A percentile compares a stretch with the other conserved stretches of the same genome.
These are phyloP conservation scores for Paedocypris micromegethes DNA, from an alignment of 2,797 vertebrate species.

Conservation along the genomic window DNA sequence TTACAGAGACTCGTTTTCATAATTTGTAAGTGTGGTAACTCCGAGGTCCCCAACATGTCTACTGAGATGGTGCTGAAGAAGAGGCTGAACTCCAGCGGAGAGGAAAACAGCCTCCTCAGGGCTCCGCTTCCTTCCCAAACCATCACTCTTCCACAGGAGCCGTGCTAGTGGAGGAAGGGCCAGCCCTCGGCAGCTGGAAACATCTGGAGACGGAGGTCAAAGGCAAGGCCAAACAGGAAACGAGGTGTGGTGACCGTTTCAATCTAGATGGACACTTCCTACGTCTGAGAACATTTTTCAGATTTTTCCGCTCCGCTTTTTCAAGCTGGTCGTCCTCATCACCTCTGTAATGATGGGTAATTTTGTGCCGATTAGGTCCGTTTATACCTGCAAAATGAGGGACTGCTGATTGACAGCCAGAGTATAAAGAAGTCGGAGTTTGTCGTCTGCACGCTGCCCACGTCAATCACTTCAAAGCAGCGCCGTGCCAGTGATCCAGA, in stretches of 20 bases:
- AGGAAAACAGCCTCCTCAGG: conserved; percentile 59
- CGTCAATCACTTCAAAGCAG: conserved; percentile 74
- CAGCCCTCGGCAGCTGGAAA: conserved; percentile 76
- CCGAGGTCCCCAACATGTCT: conserved; percentile 72
- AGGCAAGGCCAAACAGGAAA: conserved; percentile 21
- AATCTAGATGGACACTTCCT: not conserved
- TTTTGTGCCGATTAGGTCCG: too few relatives aligned
- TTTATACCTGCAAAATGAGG: conserved; percentile 71
- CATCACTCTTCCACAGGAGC: conserved; percentile 72
- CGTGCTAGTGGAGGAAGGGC: conserved; percentile 77
- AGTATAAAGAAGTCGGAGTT: conserved; percentile 76
- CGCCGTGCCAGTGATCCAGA: conserved; percentile 73
- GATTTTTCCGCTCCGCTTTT: not conserved
- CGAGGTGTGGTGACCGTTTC: not conserved
- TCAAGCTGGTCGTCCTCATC: too few relatives aligned
- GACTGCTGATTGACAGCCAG: conserved; percentile 75
- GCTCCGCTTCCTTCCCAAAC: conserved; percentile 67
- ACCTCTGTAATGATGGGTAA: too few relatives aligned
- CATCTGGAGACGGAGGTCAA: conserved; percentile 60
- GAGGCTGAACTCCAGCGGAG: conserved; percentile 68
- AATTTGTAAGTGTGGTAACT: conserved; percentile 7
- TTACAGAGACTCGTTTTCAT: not conserved
- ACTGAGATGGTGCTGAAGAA: conserved; percentile 70
- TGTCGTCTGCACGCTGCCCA: conserved; percentile 80
- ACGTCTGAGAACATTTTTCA: not conserved